phyloP scores from a whole-genome alignment of 2,888 invertebrate genomes.

The Trissonchulus sp. region DNA sequence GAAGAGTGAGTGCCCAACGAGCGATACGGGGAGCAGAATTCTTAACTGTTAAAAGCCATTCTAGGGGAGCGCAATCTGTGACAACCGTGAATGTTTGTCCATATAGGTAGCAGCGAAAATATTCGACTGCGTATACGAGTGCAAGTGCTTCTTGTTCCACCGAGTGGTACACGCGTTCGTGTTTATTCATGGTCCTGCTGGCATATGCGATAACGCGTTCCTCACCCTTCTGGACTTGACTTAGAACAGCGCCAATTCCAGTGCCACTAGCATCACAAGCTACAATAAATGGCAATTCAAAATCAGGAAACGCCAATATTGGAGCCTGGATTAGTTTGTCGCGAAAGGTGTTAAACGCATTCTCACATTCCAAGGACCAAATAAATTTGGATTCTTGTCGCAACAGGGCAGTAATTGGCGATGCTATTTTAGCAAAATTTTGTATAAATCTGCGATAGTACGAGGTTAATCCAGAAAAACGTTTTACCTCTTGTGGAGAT shows the following conservation, averaged over 20 bases:
- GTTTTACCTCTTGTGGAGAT: background rate
- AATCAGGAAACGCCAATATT: conserved; percentile 24
- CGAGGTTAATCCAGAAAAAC: background rate
- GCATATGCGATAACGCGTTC: no score
- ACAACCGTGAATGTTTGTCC: background rate
- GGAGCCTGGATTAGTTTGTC: background rate
- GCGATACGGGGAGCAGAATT: background rate
- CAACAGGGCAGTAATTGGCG: background rate
- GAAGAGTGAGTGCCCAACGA: conserved; percentile 3
- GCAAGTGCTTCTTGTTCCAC: conserved; percentile 34
- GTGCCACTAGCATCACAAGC: conserved; percentile 25
- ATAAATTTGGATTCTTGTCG: background rate
- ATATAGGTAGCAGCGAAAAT: conserved; percentile 28
- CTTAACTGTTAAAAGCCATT: conserved; percentile 1
- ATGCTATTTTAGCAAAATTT: no score
- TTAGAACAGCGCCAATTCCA: no score
- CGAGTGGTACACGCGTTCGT: conserved; percentile 32
- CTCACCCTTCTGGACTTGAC: no score
- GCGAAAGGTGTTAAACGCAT: conserved; percentile 10
- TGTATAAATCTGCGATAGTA: no score
- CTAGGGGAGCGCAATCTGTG: conserved; percentile 30
- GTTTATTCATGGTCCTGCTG: background rate
- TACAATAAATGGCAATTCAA: conserved; percentile 7
- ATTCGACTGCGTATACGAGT: conserved; percentile 33
- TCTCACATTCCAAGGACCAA: background rate